A percentile compares a stretch with the other conserved stretches of the same genome.
Conservation (phyloP, 2,797 vertebrate genomes). For the Girardinus metallicus region DNA sequence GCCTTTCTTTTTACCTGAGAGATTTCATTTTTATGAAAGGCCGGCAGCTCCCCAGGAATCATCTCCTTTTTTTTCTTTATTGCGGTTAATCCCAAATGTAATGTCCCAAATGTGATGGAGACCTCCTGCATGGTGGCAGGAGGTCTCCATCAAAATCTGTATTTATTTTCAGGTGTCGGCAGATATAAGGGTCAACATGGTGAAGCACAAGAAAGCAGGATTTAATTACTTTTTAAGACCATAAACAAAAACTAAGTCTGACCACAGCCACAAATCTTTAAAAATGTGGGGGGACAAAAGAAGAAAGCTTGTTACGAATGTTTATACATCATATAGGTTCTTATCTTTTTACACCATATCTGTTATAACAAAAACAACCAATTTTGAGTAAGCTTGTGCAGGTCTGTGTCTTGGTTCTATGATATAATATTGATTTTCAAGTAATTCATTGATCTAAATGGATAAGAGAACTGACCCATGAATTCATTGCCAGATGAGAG, state of each 20-base stretch:
- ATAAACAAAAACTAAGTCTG: no score
- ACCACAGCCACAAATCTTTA: background rate
- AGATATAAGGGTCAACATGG: constrained; percentile 31
- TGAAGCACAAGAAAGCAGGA: constrained; percentile 43
- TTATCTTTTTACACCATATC: background rate
- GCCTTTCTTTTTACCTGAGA: constrained; percentile 50
- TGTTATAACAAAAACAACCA: background rate
- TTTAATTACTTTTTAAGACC: constrained; percentile 12
- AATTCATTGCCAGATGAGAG: background rate
- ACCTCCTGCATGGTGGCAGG: constrained; percentile 38
- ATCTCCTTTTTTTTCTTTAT: constrained; percentile 45
- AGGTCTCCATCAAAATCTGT: constrained; percentile 45
- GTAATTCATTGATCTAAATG: background rate
- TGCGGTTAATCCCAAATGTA: constrained; percentile 59
- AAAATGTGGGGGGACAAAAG: background rate
- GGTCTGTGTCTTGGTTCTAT: background rate
- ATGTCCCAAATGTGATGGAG: no score
- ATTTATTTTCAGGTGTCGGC: constrained; percentile 42
- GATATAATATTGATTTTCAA: background rate
- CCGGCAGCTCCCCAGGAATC: constrained; percentile 62
- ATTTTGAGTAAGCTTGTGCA: background rate
- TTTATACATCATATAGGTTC: background rate
- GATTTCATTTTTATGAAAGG: constrained; percentile 61
- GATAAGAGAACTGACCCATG: background rate
- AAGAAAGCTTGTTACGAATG: background rate